These are phyloP conservation scores for Andrena dorsata DNA, from an alignment of 2,888 invertebrate genomes.

Conservation along the genomic window DNA sequence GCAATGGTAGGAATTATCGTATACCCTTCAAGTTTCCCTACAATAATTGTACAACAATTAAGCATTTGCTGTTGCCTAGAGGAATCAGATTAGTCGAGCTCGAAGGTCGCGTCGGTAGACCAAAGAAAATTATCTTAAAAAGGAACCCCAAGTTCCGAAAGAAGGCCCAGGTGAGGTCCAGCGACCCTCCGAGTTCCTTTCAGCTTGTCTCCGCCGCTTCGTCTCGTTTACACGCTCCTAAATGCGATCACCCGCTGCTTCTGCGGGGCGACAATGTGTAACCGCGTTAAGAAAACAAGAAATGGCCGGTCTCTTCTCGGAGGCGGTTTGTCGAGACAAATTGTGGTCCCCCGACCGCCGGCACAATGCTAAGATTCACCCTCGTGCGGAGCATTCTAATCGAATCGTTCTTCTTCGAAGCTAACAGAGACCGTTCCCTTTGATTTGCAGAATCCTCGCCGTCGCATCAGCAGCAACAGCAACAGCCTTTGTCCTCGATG, in stretches of 20 bases:
- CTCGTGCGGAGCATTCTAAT: neutral
- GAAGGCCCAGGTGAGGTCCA: constrained; percentile 11
- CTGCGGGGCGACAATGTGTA: constrained; percentile 16
- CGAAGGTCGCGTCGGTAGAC: constrained; percentile 3
- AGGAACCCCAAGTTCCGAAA: neutral
- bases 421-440: neutral
- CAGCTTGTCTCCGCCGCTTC: neutral
- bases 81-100: neutral
- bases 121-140: constrained; percentile 16
- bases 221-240: constrained; percentile 24
- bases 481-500: constrained; percentile 68
- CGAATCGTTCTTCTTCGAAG: neutral
- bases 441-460: constrained; percentile 41
- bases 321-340: constrained; percentile 1
- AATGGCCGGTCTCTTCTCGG: neutral
- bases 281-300: constrained; percentile 18
- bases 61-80: too few relatives aligned
- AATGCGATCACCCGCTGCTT: constrained; percentile 47
- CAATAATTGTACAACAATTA: too few relatives aligned
- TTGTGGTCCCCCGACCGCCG: neutral
- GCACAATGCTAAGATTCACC: neutral
- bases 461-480: constrained; percentile 57
- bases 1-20: too few relatives aligned
- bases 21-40: too few relatives aligned
- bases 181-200: neutral